Conservation (phyloP, 2,113 vertebrate species). For the Tinamus guttatus region DNA sequence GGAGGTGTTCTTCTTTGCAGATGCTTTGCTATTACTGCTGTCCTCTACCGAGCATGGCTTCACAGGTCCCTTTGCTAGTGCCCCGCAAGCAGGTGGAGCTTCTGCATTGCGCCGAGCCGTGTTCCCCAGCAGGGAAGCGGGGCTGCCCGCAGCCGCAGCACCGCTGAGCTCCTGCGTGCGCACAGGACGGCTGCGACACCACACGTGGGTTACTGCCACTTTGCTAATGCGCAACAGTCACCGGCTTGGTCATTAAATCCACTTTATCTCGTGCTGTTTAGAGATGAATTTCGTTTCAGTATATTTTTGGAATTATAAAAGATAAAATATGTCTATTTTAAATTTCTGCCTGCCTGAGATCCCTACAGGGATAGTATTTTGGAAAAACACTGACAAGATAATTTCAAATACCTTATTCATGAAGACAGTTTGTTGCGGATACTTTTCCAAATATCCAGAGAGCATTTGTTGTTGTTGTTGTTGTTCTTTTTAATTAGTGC, state of each 20-base stretch:
- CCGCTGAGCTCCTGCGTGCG: not conserved
- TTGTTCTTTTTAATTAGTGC: not conserved
- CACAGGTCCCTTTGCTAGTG: not conserved
- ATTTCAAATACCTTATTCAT: not conserved
- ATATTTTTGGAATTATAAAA: not conserved
- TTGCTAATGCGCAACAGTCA: not conserved
- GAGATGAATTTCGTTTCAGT: not conserved
- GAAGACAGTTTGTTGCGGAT: not conserved
- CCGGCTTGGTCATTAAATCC: not conserved
- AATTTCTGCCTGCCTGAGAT: not conserved
- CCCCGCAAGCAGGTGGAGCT: fast-evolving
- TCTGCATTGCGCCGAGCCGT: fast-evolving
- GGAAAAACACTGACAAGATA: not conserved
- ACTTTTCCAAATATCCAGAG: not conserved
- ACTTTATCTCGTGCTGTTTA: not conserved
- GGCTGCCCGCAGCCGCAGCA: not conserved
- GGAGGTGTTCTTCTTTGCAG: not conserved
- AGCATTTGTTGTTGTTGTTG: not conserved
- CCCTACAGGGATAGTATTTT: not conserved
- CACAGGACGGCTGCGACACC: not conserved
- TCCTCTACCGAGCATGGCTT: not conserved
- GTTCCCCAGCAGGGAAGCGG: fast-evolving
- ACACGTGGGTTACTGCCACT: not conserved
- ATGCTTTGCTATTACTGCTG: not conserved
- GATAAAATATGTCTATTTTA: not conserved